A percentile compares a stretch with the other conserved stretches of the same genome.
Conservation (phyloP, 2,888 invertebrate species). For the Notodonta dromedarius region DNA sequence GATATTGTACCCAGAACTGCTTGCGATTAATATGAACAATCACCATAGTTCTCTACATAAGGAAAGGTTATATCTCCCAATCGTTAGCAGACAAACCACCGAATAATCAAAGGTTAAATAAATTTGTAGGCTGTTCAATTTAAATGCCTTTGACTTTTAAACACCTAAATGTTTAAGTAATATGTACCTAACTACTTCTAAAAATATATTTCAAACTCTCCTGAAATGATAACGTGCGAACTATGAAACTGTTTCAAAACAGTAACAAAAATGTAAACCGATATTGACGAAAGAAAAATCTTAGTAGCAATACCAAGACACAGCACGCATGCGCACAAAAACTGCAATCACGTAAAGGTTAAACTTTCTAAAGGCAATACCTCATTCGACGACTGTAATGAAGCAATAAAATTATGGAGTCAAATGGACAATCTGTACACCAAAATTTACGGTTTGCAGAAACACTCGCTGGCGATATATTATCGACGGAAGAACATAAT, state of each 20-base stretch:
- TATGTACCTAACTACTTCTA: too few relatives aligned
- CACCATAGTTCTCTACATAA: background rate
- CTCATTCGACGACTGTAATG: slow-evolving; percentile 29
- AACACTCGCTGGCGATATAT: background rate
- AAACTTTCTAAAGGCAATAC: slow-evolving; percentile 45
- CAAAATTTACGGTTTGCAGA: background rate
- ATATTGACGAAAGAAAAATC: slow-evolving; percentile 9
- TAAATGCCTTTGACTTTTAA: too few relatives aligned
- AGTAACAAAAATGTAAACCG: background rate
- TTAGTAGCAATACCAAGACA: slow-evolving; percentile 19
- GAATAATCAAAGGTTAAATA: too few relatives aligned
- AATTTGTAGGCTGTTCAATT: too few relatives aligned
- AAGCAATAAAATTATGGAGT: slow-evolving; percentile 28
- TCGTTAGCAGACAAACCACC: background rate
- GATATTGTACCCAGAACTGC: background rate
- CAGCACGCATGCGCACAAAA: slow-evolving; percentile 27
- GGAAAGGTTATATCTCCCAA: slow-evolving; percentile 5
- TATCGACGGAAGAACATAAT: slow-evolving; percentile 42
- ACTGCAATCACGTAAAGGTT: slow-evolving; percentile 13
- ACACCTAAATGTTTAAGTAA: too few relatives aligned
- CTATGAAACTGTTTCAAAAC: too few relatives aligned
- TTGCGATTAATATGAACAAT: background rate
- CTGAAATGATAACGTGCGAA: too few relatives aligned
- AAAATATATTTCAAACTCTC: too few relatives aligned
- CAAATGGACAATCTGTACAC: background rate